Evolutionary conservation across 2,888 invertebrate genomes (phyloP), one percentile per base, ranked within the genome.

Genomic region (Papilio protenor): DNA sequence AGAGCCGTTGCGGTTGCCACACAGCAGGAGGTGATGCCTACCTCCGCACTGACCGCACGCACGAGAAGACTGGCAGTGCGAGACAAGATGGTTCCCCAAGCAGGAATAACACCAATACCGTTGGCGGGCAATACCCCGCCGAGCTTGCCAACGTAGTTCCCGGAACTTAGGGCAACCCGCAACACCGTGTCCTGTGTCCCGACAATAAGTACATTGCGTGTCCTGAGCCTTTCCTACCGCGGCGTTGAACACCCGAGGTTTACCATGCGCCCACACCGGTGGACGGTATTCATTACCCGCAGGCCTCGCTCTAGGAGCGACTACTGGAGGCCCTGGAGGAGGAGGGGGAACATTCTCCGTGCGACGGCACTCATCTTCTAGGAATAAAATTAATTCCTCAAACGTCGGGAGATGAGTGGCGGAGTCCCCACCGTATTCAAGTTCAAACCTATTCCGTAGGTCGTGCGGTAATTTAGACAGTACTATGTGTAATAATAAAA

Each of bases 381-480:
- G n/a, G n/a, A 47, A 47, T 5, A 47, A 47, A 47, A 47, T 47
- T 12, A 47, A 47, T 12, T 47, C 47, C 3, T 47, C 47, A 47
- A 47, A 47, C 47, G 47, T 47, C 4, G 47, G 47, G 1, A 47
- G 47, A 47, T 47, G 12, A 47, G 47, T 47, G 12, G 47, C 47
- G 47, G 47, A 47, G 47, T 47, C 8, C 47, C 47, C 47, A 6
- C 47, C 59, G 18, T 59, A 59, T 59, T 59, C 59, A 4, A 59
- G 21, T 18, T 45, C 76, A 59, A 76, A 76, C 64, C 72, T 70
- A 33, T 76, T 71, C 18, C 71, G 59, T 16, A 76, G 27, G 6
- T 76, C 72, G 49, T 72, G 52, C 18, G 76, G 76, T 33, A 76
- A 40, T 47, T 76, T 76, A 47, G 16, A 12, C n/a, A 76, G 59